phyloP scores from a whole-genome alignment of 2,113 vertebrate genomes.

The Rhinogobius similis region DNA sequence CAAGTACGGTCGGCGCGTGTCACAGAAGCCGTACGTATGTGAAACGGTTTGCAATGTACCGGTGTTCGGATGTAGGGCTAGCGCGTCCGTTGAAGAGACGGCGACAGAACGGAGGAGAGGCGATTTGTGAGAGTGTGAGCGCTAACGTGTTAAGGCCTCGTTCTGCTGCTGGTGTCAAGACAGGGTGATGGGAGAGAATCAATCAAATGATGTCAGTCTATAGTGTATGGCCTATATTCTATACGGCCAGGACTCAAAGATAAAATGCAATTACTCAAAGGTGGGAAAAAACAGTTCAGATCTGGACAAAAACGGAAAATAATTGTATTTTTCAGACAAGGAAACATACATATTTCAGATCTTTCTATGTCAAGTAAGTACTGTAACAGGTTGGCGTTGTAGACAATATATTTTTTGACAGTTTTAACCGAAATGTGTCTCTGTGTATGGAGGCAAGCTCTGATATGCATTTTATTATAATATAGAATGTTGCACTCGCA shows the following conservation, averaged over 20 bases:
- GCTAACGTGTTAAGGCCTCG: conserved; percentile 11
- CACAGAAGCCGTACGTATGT: conserved; percentile 13
- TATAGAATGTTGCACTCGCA: too few relatives aligned
- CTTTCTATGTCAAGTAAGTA: too few relatives aligned
- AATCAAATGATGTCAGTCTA: conserved; percentile 33
- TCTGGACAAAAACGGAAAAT: too few relatives aligned
- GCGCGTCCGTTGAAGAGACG: conserved; percentile 7
- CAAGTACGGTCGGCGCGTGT: conserved; percentile 12
- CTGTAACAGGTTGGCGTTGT: too few relatives aligned
- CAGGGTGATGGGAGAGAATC: conserved; percentile 25
- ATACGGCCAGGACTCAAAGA: conserved; percentile 12
- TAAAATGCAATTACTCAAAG: conserved; percentile 36
- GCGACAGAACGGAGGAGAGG: neutral
- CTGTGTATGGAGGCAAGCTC: too few relatives aligned
- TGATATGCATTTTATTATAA: too few relatives aligned
- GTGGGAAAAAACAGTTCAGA: neutral
- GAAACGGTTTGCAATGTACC: conserved; percentile 13
- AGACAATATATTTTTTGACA: too few relatives aligned
- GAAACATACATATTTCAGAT: too few relatives aligned
- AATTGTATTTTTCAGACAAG: too few relatives aligned
- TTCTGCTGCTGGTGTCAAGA: conserved; percentile 6
- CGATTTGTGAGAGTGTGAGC: conserved; percentile 8
- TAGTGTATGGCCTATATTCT: conserved; percentile 25
- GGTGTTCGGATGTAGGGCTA: conserved; percentile 23
- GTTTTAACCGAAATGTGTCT: too few relatives aligned